Base-by-base conservation (phyloP, 2,888 invertebrate genomes). In the Anorthoa munda region DNA sequence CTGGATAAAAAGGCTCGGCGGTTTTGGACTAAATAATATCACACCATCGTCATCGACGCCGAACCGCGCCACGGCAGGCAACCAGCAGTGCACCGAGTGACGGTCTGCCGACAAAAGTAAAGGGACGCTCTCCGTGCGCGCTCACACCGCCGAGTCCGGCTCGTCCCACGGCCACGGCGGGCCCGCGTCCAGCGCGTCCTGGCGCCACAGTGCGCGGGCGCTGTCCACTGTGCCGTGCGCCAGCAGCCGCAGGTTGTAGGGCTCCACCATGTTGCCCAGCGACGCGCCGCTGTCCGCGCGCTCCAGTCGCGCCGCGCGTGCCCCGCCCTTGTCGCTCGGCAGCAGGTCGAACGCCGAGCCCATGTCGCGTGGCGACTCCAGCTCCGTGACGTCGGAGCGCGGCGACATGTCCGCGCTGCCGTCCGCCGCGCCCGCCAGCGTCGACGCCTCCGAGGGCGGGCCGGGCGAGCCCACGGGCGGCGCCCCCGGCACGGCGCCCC, bases 151-250 rank as follows among this genome's bases (percentile, higher is more conserved):
- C 9, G 95, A 95, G 91, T 96, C 96, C 26, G 96, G 95, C 86
- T 95, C 94, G 87, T 94, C 94, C 94, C 95, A 95, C n/a, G 95
- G 95, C 95, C 96, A 96, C 55, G 96, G 95, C 89, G 96, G 95
- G 85, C 88, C 93, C 70, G 94, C 75, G 90, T 96, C 96, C 63
- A 96, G 89, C 78, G 96, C 96, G 92, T 96, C 95, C 91, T 96
- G 96, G 1, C 96, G 93, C 96, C 96, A 96, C 84, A 96, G 93
- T 66, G 90, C 90, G 77, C 95, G 94, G 73, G 91, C 85, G 72
- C 91, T 86, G 75, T 95, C 95, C 53, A 92, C 88, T 59, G 92
- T 80, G 79, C 92, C 93, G 87, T 89, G 93, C 72, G 94, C 89
- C 87, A 96, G 89, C 87, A 96, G 93, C 67, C 94, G 93, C 94